Conservation (phyloP, 1,140 invertebrate genomes). For the Coptotermes formosanus region DNA sequence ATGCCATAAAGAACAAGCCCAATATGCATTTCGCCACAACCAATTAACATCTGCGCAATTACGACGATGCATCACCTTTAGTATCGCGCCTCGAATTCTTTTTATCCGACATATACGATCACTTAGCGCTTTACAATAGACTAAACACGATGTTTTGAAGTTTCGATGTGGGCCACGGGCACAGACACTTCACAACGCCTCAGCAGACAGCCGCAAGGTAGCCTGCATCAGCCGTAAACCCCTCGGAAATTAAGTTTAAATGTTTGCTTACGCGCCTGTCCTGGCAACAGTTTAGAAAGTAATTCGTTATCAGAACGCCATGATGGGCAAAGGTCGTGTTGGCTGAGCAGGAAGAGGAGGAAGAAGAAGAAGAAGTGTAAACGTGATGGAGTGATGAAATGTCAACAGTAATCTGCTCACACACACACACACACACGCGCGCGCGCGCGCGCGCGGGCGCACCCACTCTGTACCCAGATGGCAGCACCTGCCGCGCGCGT, state of each 20-base stretch:
- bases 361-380: neutral
- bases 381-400: constrained; percentile 1
- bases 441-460: too few relatives aligned
- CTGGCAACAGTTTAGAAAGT: constrained; percentile 18
- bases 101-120: too few relatives aligned
- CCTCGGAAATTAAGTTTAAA: neutral
- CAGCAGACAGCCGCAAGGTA: neutral
- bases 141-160: neutral
- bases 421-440: too few relatives aligned
- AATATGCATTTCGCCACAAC: too few relatives aligned
- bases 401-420: neutral
- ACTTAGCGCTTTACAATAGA: too few relatives aligned
- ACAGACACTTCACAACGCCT: neutral
- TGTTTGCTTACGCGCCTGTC: neutral
- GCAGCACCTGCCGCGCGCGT: too few relatives aligned
- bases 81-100: too few relatives aligned
- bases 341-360: neutral
- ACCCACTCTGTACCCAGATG: too few relatives aligned
- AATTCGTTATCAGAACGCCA: constrained; percentile 9
- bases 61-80: too few relatives aligned
- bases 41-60: too few relatives aligned
- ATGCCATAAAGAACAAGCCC: too few relatives aligned
- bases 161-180: neutral
- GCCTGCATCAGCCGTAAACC: neutral
- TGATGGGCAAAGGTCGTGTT: neutral